These are phyloP conservation scores for Acestrorhynchus altus DNA, from an alignment of 2,797 vertebrate species.

Conservation along the genomic window DNA sequence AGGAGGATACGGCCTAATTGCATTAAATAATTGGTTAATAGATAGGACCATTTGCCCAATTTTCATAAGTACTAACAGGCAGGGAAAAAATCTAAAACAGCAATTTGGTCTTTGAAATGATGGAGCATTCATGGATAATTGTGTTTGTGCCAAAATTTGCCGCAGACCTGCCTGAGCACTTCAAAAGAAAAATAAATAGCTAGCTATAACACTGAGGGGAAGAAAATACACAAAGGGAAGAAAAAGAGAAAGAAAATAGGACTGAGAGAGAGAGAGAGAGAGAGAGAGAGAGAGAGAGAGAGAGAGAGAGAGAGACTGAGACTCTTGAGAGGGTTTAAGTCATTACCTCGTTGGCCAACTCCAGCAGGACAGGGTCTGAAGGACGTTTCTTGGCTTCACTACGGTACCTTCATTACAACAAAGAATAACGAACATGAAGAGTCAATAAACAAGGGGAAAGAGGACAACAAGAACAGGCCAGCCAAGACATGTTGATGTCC, in stretches of 20 bases:
- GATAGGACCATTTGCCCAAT: slow-evolving; percentile 87
- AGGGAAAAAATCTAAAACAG: slow-evolving; percentile 77
- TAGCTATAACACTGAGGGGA: slow-evolving; percentile 36
- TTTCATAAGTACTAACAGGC: slow-evolving; percentile 90
- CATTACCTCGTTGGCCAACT: slow-evolving; percentile 96
- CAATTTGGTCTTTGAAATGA: slow-evolving; percentile 73
- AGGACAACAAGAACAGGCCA: slow-evolving; percentile 78
- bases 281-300: slow-evolving; percentile 13
- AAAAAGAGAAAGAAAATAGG: not conserved
- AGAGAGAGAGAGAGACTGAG: slow-evolving; percentile 41
- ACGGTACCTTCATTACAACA: slow-evolving; percentile 88
- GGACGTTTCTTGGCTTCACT: slow-evolving; percentile 83
- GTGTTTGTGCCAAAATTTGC: slow-evolving; percentile 70
- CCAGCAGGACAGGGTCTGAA: slow-evolving; percentile 86
- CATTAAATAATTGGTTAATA: slow-evolving; percentile 91
- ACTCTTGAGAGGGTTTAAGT: slow-evolving; percentile 44
- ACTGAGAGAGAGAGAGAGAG: slow-evolving; percentile 31
- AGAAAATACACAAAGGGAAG: slow-evolving; percentile 41
- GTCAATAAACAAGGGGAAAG: slow-evolving; percentile 74
- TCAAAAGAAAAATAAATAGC: slow-evolving; percentile 68
- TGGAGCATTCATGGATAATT: slow-evolving; percentile 71
- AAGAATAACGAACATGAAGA: slow-evolving; percentile 70
- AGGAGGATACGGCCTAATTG: slow-evolving; percentile 83
- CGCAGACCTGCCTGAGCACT: slow-evolving; percentile 66
- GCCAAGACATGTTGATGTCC: slow-evolving; percentile 81